These are phyloP conservation scores for Chaetoderma sp. DNA, from an alignment of 2,888 invertebrate genomes.

Conservation along the genomic window DNA sequence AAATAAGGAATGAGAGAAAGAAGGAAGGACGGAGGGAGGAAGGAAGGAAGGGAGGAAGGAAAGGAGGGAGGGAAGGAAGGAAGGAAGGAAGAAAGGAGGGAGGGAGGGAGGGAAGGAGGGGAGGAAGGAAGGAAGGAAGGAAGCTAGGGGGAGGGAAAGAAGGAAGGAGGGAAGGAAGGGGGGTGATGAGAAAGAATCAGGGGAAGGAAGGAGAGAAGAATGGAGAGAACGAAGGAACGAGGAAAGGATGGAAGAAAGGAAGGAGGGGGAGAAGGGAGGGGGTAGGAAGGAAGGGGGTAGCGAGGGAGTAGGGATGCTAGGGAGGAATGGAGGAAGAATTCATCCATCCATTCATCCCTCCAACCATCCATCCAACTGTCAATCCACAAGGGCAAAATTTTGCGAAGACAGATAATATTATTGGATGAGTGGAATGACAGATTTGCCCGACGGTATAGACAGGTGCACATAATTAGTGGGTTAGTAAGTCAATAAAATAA, in stretches of 20 bases:
- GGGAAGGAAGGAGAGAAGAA: not conserved
- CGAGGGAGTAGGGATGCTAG: not conserved
- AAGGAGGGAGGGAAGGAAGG: not conserved
- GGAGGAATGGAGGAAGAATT: not conserved
- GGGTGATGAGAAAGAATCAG: not conserved
- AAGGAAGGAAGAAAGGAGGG: not conserved
- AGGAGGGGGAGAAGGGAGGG: not conserved
- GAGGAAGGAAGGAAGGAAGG: not conserved
- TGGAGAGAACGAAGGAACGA: too few species aligned
- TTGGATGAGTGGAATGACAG: too few species aligned
- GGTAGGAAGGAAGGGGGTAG: not conserved
- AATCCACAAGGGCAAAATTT: too few species aligned
- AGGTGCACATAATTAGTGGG: too few species aligned
- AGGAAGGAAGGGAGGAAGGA: not conserved
- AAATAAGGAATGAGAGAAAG: not conserved
- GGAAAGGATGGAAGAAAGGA: not conserved
- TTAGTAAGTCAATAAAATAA: too few species aligned
- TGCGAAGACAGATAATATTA: too few species aligned
- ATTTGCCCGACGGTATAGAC: too few species aligned
- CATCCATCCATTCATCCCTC: too few species aligned
- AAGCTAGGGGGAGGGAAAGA: not conserved
- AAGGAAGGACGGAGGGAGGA: too few species aligned
- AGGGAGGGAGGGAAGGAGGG: too few species aligned
- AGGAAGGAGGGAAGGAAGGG: not conserved
- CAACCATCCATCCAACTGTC: too few species aligned